A percentile compares a stretch with the other conserved stretches of the same genome.
These are phyloP conservation scores for Haliaeetus vocifer DNA, from an alignment of 2,797 vertebrate genomes.

Conservation along the genomic window DNA sequence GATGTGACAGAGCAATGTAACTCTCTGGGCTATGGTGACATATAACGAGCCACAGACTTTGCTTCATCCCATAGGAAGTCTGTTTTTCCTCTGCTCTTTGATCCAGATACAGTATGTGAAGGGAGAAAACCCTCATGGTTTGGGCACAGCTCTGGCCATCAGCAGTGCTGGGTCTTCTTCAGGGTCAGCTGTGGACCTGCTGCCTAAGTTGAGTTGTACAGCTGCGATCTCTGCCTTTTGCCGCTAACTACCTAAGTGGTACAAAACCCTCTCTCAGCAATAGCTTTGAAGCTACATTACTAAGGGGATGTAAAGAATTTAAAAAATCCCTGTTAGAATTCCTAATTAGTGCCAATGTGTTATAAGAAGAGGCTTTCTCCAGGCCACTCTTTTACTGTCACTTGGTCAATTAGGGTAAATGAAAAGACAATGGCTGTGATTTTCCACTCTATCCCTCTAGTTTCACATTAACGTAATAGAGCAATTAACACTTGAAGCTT, in stretches of 20 bases:
- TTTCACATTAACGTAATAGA: slow-evolving; percentile 51
- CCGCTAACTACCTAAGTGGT: not conserved
- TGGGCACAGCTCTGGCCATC: not conserved
- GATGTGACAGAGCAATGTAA: not conserved
- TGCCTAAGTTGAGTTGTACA: not conserved
- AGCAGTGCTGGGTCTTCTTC: not conserved
- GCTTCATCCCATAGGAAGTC: not conserved
- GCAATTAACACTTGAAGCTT: slow-evolving; percentile 57
- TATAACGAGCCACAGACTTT: not conserved
- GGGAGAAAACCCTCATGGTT: not conserved
- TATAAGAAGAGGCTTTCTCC: slow-evolving; percentile 21
- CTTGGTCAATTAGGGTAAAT: slow-evolving; percentile 54
- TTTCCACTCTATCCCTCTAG: slow-evolving; percentile 37
- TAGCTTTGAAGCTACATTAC: not conserved
- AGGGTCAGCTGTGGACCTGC: not conserved
- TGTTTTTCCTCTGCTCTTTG: not conserved
- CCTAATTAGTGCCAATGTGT: not conserved
- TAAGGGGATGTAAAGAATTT: not conserved
- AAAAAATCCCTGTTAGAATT: not conserved
- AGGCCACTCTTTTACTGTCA: slow-evolving; percentile 14
- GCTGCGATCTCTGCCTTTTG: not conserved
- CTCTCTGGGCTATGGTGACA: not conserved
- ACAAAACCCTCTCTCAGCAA: not conserved
- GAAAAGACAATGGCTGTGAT: slow-evolving; percentile 55
- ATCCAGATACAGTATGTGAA: not conserved